Base-by-base conservation (phyloP, 1,140 invertebrate genomes). In the Zaprionus vittiger region DNA sequence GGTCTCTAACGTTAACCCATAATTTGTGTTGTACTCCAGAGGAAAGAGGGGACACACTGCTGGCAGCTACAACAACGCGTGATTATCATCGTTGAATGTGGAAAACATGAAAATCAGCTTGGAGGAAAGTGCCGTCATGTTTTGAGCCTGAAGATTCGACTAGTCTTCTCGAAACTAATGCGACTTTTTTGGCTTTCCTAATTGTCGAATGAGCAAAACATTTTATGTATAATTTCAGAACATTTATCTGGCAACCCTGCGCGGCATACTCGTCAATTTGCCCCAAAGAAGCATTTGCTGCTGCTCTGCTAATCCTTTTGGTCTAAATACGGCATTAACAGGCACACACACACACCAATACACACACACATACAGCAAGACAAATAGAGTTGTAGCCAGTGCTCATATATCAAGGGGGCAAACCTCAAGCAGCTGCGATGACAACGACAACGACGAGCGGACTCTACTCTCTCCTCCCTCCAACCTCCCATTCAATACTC, bases 251-350 rank as follows among this genome's bases (percentile, higher is more conserved):
- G 37, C 41, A 14, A 41, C 56, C 41, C 20, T 17, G 38, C 34
- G 62, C 28, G 52, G 52, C 49, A 68, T 11, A 34, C 55, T 65
- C 60, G 69, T 61, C 66, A 71, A 57, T 61, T 69, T 55, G 68
- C 62, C 41, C 55, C 41, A 17, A 67, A 67, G 64, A 84, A 77
- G 77, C 79, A 84, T 83, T 83, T 84, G 82, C 78, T 85, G 83
- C 75, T 73, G 37, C 22, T 52, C 52, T 73, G 78, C 80, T 87
- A 89, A 87, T 87, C 84, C 84, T 89, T 87, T 76, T 77, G 82
- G 78, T 77, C 74, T 77, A 77, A 77, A 77, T 77, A 73, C 57
- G 63, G 74, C 70, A 76, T 72, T 76, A 76, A 44, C 66, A 47
- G 28, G 22, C 49, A 59, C 52, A 55, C 20, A 63, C 28, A 63